Base-by-base conservation (phyloP, 2,888 invertebrate species). In the Cancer borealis region DNA sequence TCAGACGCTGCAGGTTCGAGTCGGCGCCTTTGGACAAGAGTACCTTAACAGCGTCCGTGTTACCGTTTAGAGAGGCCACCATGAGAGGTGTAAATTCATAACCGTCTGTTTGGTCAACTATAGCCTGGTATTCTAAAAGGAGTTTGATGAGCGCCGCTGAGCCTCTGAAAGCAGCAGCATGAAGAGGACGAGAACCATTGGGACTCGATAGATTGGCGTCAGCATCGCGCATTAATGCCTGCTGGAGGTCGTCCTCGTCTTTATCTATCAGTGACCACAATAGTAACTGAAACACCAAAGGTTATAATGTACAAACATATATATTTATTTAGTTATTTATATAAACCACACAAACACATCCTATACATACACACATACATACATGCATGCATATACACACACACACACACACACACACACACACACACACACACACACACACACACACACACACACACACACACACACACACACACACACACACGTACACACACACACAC, bases 21-120 rank as follows among this genome's bases (percentile, higher is more conserved):
- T 92, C 73, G 21, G 93, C 93, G 6, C 92, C 60, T 21, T 12
- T 17, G 10, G 26, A 21, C 88, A 94, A 49, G 73, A 94, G 26
- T 17, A 26, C 45, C 12, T 47, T 30, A 0, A 88, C 92, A 26
- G 46, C 92, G 54, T 92, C 66, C 21, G 21, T 30, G 10, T 66
- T 88, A 5, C 93, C 92, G 46, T 94, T 94, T 14, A 94, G 88
- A 5, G 93, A 60, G 26, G 93, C 93, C 66, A 94, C 93, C 93
- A 94, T 94, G 4, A 94, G 88, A 47, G 93, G 93, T 3, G 93
- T 94, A 88, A 30, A 94, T 3, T 92, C 93, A 30, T 92, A 87
- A 0, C 26, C 26, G 30, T 94, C 92, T 30, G 26, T 3, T 30
- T 21, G 39, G 66, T 94, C 66, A 12, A 92, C 46, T 21, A 14